Conservation (phyloP, 2,113 vertebrate genomes). For the Ictalurus punctatus region DNA sequence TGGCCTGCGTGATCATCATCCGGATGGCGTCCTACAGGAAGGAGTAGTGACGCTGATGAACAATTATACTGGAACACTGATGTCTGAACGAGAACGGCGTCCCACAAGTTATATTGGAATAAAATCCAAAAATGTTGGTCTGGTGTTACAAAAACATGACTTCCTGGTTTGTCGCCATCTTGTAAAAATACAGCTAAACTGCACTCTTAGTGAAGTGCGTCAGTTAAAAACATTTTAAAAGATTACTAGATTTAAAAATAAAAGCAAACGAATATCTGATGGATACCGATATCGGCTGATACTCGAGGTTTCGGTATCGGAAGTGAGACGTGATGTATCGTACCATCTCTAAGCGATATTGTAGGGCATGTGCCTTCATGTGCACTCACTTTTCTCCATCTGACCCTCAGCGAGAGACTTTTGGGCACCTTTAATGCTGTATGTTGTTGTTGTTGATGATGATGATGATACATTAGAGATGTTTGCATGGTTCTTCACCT, state of each 20-base stretch:
- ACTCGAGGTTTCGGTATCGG: too few species aligned
- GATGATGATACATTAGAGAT: neutral
- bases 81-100: neutral
- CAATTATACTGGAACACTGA: neutral
- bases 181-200: too few species aligned
- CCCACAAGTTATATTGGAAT: neutral
- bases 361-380: too few species aligned
- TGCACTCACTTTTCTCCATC: too few species aligned
- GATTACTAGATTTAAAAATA: too few species aligned
- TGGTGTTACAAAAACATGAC: neutral
- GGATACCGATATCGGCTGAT: too few species aligned
- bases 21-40: conserved; percentile 79
- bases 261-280: too few species aligned
- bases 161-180: neutral
- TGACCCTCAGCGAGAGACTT: neutral
- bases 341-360: too few species aligned
- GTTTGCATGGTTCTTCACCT: conserved; percentile 68
- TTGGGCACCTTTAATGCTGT: neutral
- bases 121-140: neutral
- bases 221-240: too few species aligned
- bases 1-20: conserved; percentile 95
- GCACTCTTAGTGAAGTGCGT: too few species aligned
- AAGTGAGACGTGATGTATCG: too few species aligned
- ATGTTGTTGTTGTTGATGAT: neutral
- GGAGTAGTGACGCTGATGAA: too few species aligned